Conservation (phyloP, 2,888 invertebrate genomes). For the Panzeria rudis region DNA sequence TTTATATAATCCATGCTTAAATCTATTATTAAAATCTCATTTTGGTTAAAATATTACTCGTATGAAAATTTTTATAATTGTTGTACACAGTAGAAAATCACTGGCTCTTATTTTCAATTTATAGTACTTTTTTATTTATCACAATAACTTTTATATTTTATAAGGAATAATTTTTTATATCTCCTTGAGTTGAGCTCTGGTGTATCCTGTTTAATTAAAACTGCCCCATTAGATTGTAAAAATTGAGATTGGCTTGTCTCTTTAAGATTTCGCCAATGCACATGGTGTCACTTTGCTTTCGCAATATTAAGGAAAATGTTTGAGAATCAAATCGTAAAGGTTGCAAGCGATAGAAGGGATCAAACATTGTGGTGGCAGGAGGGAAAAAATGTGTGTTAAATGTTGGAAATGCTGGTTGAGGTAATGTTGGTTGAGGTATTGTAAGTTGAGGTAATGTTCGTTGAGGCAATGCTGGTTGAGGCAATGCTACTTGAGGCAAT, state of each 20-base stretch:
- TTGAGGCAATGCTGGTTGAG: too few species aligned
- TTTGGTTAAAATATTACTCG: background rate
- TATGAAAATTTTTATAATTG: slow-evolving; percentile 1
- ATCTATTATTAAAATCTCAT: background rate
- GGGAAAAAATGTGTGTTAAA: background rate
- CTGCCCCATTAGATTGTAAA: slow-evolving; percentile 22
- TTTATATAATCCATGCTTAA: too few species aligned
- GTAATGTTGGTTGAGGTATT: too few species aligned
- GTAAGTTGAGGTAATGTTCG: too few species aligned
- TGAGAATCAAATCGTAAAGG: slow-evolving; percentile 42
- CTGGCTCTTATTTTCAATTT: background rate
- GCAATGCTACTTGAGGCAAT: too few species aligned
- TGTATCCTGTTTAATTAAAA: too few species aligned
- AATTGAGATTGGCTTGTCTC: slow-evolving; percentile 38
- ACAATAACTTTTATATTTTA: slow-evolving; percentile 40
- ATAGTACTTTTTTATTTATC: slow-evolving; percentile 23
- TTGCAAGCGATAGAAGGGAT: slow-evolving; percentile 12
- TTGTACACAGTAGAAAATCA: slow-evolving; percentile 21
- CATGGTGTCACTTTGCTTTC: slow-evolving; percentile 46
- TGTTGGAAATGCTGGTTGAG: background rate
- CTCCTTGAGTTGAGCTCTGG: too few species aligned
- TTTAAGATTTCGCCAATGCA: slow-evolving; percentile 53
- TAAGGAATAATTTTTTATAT: background rate
- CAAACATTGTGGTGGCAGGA: background rate
- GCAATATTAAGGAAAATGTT: slow-evolving; percentile 39